These are phyloP conservation scores for Buteo buteo DNA, from an alignment of 2,113 vertebrate genomes.

Conservation along the genomic window DNA sequence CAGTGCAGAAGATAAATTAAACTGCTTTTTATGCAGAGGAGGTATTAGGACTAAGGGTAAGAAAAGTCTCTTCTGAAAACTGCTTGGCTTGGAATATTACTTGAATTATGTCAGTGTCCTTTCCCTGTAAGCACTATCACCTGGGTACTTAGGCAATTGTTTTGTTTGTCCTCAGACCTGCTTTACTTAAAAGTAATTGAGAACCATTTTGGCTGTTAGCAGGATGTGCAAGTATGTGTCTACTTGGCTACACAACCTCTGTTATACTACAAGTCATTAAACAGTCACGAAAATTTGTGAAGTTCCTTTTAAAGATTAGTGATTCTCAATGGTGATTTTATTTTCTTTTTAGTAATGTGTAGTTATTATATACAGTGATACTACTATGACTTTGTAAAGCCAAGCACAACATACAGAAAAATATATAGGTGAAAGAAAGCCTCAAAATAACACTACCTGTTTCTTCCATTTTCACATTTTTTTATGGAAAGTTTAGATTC, in stretches of 20 bases:
- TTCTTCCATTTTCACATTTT: not conserved
- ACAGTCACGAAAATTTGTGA: rapidly evolving
- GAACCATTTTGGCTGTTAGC: not conserved
- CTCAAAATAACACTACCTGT: not conserved
- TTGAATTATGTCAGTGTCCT: not conserved
- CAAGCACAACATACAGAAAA: not conserved
- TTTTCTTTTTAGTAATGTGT: not conserved
- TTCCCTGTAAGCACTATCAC: not conserved
- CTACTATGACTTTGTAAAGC: not conserved
- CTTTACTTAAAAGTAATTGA: not conserved
- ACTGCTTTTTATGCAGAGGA: not conserved
- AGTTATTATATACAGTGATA: not conserved
- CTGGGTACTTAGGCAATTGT: not conserved
- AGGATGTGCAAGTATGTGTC: not conserved
- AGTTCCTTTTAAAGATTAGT: not conserved
- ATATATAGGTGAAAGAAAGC: not conserved
- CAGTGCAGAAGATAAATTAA: not conserved
- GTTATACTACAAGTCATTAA: not conserved
- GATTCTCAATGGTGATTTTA: not conserved
- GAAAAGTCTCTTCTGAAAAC: not conserved
- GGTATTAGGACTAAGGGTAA: not conserved
- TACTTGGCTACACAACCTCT: not conserved
- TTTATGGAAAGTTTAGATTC: not conserved
- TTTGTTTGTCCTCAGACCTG: not conserved
- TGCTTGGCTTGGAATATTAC: not conserved